A percentile compares a stretch with the other conserved stretches of the same genome.
phyloP scores from a whole-genome alignment of 2,888 invertebrate genomes.

The Coenonympha glycerion region DNA sequence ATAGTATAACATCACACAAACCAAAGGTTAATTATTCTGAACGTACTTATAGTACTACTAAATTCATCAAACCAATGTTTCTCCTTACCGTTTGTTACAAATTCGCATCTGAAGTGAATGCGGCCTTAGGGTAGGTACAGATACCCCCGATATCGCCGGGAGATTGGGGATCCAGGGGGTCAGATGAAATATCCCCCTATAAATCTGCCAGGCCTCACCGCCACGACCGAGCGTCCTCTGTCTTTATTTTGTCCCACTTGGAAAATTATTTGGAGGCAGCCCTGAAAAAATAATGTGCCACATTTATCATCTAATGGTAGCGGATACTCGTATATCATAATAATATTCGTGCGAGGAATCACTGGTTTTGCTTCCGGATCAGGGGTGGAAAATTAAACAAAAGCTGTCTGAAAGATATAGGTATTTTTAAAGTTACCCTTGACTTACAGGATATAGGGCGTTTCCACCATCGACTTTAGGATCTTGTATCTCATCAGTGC shows the following conservation, averaged over 20 bases:
- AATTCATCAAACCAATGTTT: no score
- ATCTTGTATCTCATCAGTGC: no score
- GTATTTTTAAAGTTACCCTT: no score
- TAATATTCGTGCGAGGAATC: constrained; percentile 8
- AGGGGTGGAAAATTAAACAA: not conserved
- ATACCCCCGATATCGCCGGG: constrained; percentile 40
- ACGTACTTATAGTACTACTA: no score
- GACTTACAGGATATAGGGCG: no score
- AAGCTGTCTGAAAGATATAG: no score
- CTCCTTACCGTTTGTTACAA: no score
- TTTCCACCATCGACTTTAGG: no score
- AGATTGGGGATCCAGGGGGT: constrained; percentile 30
- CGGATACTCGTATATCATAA: constrained; percentile 22
- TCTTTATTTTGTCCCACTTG: constrained; percentile 28
- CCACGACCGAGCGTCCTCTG: constrained; percentile 26
- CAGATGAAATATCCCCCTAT: constrained; percentile 61
- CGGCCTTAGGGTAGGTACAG: constrained; percentile 32
- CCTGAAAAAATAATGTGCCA: constrained; percentile 28
- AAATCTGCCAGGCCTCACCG: constrained; percentile 55
- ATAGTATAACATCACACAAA: no score
- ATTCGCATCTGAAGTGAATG: no score
- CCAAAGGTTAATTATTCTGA: no score
- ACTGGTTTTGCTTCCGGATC: not conserved
- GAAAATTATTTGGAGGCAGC: constrained; percentile 24
- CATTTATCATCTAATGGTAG: constrained; percentile 27